Conservation (phyloP, 1,140 invertebrate species). For the Zaprionus lachaisei region DNA sequence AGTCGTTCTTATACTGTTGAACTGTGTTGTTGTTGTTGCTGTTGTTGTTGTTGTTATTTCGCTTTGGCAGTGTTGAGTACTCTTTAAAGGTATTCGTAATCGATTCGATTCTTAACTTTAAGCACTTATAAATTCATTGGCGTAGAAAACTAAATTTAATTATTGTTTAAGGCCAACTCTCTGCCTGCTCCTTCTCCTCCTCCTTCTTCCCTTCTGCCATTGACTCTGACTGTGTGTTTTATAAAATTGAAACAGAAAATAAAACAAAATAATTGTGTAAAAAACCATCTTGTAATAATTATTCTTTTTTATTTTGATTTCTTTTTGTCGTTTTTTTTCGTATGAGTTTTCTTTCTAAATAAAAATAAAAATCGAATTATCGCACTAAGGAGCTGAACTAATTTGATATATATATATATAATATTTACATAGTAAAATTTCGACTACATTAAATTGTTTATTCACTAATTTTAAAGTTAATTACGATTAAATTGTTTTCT, state of each 20-base stretch:
- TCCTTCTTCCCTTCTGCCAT: neutral
- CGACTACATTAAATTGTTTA: slow-evolving; percentile 63
- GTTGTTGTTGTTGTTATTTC: slow-evolving; percentile 45
- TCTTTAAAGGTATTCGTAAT: slow-evolving; percentile 25
- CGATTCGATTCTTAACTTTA: slow-evolving; percentile 40
- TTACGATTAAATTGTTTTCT: slow-evolving; percentile 8
- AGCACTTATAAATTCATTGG: slow-evolving; percentile 63
- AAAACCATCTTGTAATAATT: slow-evolving; percentile 45
- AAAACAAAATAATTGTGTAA: slow-evolving; percentile 25
- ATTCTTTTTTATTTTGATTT: slow-evolving; percentile 53
- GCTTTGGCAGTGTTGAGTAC: slow-evolving; percentile 77
- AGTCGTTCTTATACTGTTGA: slow-evolving; percentile 68
- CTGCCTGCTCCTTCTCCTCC: neutral
- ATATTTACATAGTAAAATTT: slow-evolving; percentile 69
- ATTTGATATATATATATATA: slow-evolving; percentile 28
- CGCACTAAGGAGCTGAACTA: slow-evolving; percentile 50
- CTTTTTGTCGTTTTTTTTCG: slow-evolving; percentile 44
- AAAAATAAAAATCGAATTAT: slow-evolving; percentile 40
- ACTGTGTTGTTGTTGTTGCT: slow-evolving; percentile 43
- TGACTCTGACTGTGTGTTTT: slow-evolving; percentile 24
- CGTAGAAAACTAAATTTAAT: slow-evolving; percentile 49
- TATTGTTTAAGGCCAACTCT: slow-evolving; percentile 49
- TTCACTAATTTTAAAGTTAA: slow-evolving; percentile 5
- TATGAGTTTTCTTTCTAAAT: slow-evolving; percentile 53
- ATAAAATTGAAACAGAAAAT: slow-evolving; percentile 20